Percentiles rank a stretch among this genome's conserved stretches.
phyloP scores from a whole-genome alignment of 2,888 invertebrate genomes.

The Lasius fuliginosus region DNA sequence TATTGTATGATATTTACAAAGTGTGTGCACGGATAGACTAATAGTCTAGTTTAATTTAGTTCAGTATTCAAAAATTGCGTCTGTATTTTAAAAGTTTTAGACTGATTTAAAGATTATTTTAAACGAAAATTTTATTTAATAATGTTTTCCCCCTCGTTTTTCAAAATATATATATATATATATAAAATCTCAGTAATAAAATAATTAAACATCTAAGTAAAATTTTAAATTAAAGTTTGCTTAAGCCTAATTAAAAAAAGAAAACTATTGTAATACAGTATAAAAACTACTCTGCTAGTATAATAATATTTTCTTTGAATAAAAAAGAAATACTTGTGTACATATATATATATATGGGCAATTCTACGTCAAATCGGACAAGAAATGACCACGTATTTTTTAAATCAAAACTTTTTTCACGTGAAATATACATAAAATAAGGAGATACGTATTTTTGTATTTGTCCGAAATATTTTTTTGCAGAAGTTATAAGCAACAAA shows the following conservation, averaged over 20 bases:
- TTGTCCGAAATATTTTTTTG: no score
- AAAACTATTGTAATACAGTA: not conserved
- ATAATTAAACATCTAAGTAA: not conserved
- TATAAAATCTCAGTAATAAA: conserved; percentile 13
- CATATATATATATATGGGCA: no score
- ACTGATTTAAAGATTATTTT: not conserved
- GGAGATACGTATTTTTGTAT: no score
- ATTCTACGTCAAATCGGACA: no score
- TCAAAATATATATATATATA: not conserved
- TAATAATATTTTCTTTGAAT: no score
- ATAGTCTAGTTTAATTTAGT: not conserved
- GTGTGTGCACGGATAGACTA: not conserved
- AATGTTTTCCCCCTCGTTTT: not conserved
- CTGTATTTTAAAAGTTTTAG: not conserved
- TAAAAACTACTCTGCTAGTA: not conserved
- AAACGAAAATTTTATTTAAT: not conserved
- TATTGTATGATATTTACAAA: not conserved
- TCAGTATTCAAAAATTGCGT: not conserved
- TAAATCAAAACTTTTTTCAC: no score
- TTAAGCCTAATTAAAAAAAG: not conserved
- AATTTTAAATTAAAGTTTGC: not conserved
- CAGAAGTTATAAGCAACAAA: no score
- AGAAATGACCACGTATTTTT: no score
- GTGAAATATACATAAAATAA: no score
- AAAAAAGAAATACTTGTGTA: no score